Percentiles rank a stretch among this genome's conserved stretches.
Conservation (phyloP, 2,888 invertebrate genomes). For the Zele albiditarsus region DNA sequence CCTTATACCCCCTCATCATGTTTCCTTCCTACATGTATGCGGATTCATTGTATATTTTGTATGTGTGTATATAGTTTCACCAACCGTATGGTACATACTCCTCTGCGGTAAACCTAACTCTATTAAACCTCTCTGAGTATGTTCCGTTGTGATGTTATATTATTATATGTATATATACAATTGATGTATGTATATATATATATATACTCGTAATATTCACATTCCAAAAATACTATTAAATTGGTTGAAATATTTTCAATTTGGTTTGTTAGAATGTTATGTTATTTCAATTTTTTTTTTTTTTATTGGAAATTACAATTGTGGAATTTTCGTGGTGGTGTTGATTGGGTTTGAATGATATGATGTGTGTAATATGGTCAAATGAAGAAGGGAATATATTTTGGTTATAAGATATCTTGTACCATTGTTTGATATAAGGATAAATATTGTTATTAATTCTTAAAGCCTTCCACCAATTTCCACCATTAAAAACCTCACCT, state of each 20-base stretch:
- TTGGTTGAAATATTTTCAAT: not conserved
- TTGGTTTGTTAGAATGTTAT: not conserved
- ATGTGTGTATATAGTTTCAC: not conserved
- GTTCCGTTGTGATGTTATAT: not conserved
- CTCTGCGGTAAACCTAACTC: constrained; percentile 6
- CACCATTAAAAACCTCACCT: too few species aligned
- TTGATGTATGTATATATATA: not conserved
- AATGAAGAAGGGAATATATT: too few species aligned
- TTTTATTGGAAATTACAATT: not conserved
- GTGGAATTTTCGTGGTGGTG: not conserved
- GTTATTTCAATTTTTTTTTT: not conserved
- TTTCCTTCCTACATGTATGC: not conserved
- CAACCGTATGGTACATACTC: not conserved
- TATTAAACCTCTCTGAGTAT: constrained; percentile 9
- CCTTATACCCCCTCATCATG: not conserved
- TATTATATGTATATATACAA: not conserved
- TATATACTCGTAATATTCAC: not conserved
- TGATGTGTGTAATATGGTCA: too few species aligned
- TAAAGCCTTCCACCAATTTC: too few species aligned
- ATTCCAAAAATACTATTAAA: not conserved
- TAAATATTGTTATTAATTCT: too few species aligned
- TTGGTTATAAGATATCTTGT: too few species aligned
- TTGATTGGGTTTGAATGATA: too few species aligned
- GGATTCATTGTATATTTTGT: too few species aligned
- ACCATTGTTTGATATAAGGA: too few species aligned